Conservation (phyloP, 2,888 invertebrate genomes). For the Anarsia innoxiella region DNA sequence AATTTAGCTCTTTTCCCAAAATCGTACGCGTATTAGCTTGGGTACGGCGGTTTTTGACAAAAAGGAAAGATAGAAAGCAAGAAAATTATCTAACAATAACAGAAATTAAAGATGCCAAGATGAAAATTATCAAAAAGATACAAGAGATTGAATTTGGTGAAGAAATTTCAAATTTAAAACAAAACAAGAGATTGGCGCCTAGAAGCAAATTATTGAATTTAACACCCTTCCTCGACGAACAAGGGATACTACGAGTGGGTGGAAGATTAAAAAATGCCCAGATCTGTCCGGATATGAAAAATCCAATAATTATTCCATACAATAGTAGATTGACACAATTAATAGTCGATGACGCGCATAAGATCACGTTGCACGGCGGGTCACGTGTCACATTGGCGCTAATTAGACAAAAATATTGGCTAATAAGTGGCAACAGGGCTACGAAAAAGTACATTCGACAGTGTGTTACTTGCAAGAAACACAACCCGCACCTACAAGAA, state of each 20-base stretch:
- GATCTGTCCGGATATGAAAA: constrained; percentile 1
- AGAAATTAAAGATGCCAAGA: neutral
- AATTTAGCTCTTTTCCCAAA: neutral
- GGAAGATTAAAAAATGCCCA: constrained; percentile 6
- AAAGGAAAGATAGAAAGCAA: neutral
- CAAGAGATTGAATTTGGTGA: constrained; percentile 13
- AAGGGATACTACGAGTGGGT: constrained; percentile 13
- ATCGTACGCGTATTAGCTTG: neutral
- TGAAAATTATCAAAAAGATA: constrained; percentile 14
- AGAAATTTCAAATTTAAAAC: constrained; percentile 15
- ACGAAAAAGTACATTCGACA: constrained; percentile 10
- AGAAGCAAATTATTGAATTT: constrained; percentile 15
- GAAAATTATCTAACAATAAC: neutral
- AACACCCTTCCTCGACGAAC: constrained; percentile 16
- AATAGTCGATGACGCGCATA: constrained; percentile 18
- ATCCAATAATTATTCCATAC: constrained; percentile 15
- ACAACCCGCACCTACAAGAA: constrained; percentile 10
- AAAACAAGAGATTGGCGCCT: constrained; percentile 7
- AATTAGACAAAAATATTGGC: constrained; percentile 18
- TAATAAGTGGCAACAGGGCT: constrained; percentile 14
- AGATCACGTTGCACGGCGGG: constrained; percentile 19
- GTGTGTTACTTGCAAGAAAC: constrained; percentile 15
- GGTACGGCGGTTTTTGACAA: neutral
- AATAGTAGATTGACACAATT: constrained; percentile 13
- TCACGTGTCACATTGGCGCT: constrained; percentile 13